These are phyloP conservation scores for Pteruthius melanotis DNA, from an alignment of 2,113 vertebrate genomes.

Conservation along the genomic window DNA sequence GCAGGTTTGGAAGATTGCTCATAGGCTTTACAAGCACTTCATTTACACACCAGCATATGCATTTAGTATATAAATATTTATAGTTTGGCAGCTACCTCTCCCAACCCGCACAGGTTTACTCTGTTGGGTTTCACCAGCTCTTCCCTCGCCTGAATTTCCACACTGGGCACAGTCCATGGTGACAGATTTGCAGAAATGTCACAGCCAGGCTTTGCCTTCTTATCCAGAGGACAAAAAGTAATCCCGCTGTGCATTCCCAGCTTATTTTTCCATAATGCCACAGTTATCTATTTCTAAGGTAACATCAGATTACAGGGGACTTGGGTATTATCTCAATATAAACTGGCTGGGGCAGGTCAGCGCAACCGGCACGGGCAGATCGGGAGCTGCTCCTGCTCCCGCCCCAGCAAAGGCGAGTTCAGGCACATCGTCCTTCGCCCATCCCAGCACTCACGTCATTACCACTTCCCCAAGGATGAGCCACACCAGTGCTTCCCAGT, in stretches of 20 bases:
- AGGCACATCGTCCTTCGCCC: accelerated
- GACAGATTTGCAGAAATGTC: not conserved
- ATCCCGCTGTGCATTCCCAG: not conserved
- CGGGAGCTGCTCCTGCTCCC: not conserved
- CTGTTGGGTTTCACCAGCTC: not conserved
- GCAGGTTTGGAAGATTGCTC: not conserved
- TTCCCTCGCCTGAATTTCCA: too few species aligned
- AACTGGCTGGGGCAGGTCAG: not conserved
- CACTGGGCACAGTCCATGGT: not conserved
- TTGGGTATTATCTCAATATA: not conserved
- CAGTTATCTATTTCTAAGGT: not conserved
- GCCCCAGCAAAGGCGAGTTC: not conserved
- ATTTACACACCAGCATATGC: not conserved
- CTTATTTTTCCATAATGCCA: not conserved
- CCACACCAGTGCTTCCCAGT: accelerated
- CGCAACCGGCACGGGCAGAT: accelerated
- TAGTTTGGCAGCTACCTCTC: not conserved
- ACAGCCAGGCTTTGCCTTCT: not conserved
- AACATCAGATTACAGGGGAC: not conserved
- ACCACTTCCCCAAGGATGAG: not conserved
- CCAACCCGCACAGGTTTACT: not conserved
- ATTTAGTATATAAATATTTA: slow-evolving; percentile 17
- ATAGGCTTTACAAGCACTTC: not conserved
- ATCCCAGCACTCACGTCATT: not conserved
- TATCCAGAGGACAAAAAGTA: not conserved